Base-by-base conservation (phyloP, 1,140 invertebrate species). In the Trichonephila clavipes region DNA sequence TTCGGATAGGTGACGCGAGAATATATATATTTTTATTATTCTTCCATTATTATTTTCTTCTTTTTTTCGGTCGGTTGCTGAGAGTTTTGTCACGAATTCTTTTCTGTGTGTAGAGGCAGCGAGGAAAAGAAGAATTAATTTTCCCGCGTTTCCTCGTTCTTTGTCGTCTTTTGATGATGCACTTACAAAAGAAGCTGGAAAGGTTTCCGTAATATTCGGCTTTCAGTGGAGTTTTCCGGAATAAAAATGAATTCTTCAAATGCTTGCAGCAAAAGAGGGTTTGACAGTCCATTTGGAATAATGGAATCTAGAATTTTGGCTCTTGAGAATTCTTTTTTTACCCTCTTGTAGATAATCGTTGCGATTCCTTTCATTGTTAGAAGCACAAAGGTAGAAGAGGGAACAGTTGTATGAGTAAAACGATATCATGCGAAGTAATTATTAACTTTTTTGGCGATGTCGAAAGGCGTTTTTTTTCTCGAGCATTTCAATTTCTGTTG, bases 1-100 rank as follows among this genome's bases (percentile, higher is more conserved):
- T 72, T 64, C 40, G 40, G 28, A 61, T 82, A 40, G 77, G 82
- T 92, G 91, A 92, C 91, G 64, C 24, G 44, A 66, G n/a, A n/a
- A 51, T 51, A 51, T 51, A 51, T 91, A 18, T 81, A 44, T 58
- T 85, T 59, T 85, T 85, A 58, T 24, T 59, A n/a, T 92, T 44
- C 28, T 62, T 21, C 0, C 2, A 2, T 18, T 59, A n/a, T 64
- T 66, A n/a, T 2, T 21, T 19, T 10, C 21, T 24, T 61, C 72
- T 69, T 88, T 64, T 40, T 77, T 28, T 18, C 85, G 19, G 51
- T 62, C 51, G 4, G n/a, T n/a, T n/a, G n/a, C 24, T 19, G 85
- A 87, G 61, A 85, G n/a, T 77, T 77, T 77, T 77, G 69, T 77
- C 69, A 18, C 69, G 69, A 34, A 77, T 77, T 40, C 16, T 77